Conservation (phyloP, 2,113 vertebrate species). For the Hymenochirus boettgeri region DNA sequence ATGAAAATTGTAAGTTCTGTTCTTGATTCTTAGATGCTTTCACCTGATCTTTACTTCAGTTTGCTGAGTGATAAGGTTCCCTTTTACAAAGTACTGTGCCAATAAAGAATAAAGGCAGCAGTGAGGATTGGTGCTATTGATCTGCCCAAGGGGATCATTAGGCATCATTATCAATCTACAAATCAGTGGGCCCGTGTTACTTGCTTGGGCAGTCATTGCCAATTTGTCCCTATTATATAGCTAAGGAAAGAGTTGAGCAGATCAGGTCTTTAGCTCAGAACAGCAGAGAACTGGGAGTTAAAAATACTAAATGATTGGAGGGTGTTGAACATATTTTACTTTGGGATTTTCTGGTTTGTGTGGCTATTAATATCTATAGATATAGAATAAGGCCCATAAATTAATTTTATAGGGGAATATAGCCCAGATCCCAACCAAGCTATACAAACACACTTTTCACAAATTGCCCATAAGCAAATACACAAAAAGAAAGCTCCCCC, state of each 20-base stretch:
- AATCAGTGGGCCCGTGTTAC: slow-evolving; percentile 86
- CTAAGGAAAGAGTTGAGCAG: slow-evolving; percentile 79
- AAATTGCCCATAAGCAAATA: too few relatives aligned
- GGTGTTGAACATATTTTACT: too few relatives aligned
- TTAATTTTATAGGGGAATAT: too few relatives aligned
- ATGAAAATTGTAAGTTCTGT: background rate
- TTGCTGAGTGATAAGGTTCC: slow-evolving; percentile 27
- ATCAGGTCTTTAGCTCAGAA: slow-evolving; percentile 71
- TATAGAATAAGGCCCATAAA: too few relatives aligned
- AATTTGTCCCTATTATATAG: slow-evolving; percentile 99
- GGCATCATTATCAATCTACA: slow-evolving; percentile 99
- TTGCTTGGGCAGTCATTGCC: slow-evolving; percentile 91
- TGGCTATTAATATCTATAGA: too few relatives aligned
- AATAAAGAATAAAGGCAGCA: slow-evolving; percentile 92
- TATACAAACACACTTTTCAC: too few relatives aligned
- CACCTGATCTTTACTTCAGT: slow-evolving; percentile 7
- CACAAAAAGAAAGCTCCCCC: too few relatives aligned
- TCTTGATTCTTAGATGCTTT: background rate
- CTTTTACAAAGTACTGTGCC: slow-evolving; percentile 70
- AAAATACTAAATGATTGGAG: too few relatives aligned
- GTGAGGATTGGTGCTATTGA: slow-evolving; percentile 98
- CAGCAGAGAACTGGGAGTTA: slow-evolving; percentile 56
- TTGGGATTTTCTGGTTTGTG: too few relatives aligned
- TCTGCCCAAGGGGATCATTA: slow-evolving; percentile 99
- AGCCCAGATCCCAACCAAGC: too few relatives aligned